Percentiles rank a stretch among this genome's conserved stretches.
Conservation (phyloP, 2,888 invertebrate species). For the Odontothrips loti region DNA sequence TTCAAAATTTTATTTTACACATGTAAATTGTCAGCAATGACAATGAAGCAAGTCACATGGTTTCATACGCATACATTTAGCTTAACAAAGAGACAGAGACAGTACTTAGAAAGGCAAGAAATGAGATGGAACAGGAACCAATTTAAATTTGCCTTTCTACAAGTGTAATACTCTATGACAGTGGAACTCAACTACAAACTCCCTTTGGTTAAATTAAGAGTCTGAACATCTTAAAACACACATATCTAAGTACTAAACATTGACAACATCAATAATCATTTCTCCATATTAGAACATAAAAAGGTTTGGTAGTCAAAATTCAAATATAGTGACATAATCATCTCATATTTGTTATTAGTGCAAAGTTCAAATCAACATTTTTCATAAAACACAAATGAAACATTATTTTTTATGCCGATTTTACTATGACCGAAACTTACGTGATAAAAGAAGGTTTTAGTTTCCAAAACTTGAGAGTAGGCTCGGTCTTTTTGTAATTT, state of each 20-base stretch:
- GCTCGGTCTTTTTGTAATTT: too few species aligned
- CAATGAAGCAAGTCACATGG: not conserved
- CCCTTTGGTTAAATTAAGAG: slow-evolving; percentile 5
- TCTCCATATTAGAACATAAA: not conserved
- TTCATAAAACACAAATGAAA: too few species aligned
- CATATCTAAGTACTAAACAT: slow-evolving; percentile 2
- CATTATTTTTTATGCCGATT: too few species aligned
- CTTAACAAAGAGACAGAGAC: slow-evolving; percentile 5
- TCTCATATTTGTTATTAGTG: too few species aligned
- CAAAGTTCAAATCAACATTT: too few species aligned
- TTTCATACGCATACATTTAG: not conserved
- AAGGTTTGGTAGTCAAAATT: too few species aligned
- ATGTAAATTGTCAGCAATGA: not conserved
- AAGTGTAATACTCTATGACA: slow-evolving; percentile 8
- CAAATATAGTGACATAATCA: too few species aligned
- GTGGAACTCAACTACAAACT: slow-evolving; percentile 7
- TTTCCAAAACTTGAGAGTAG: too few species aligned
- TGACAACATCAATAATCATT: not conserved
- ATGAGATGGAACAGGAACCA: slow-evolving; percentile 1
- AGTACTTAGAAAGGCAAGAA: slow-evolving; percentile 17
- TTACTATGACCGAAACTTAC: too few species aligned
- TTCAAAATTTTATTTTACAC: slow-evolving; percentile 1
- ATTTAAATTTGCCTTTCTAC: slow-evolving; percentile 1
- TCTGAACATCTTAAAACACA: not conserved
- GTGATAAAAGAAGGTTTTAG: too few species aligned